Base-by-base conservation (phyloP, 1,140 invertebrate genomes). In the Nylanderia fulva region DNA sequence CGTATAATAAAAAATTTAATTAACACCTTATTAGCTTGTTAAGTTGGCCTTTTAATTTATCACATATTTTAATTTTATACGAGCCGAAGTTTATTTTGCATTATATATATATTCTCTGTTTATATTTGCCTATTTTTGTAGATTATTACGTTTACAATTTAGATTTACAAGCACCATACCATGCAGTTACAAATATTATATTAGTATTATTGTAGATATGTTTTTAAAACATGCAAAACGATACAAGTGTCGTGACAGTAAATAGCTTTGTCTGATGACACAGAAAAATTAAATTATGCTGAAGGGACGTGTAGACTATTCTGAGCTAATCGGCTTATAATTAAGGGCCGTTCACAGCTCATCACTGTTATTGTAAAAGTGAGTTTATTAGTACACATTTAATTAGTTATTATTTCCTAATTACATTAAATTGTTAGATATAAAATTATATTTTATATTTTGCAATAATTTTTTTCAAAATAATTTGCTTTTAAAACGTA, bases 401-500 rank as follows among this genome's bases (percentile, higher is more conserved):
- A 33, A 33, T 77, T 9, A 33, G 6, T 29, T 39, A 45, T 18
- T 5, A n/a, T 21, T 3, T 29, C 11, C 36, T 39, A 29, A 71
- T 42, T 71, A 21, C 13, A 33, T 33, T 42, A 4, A 33, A 58
- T 71, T 80, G 33, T 42, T 64, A 56, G 1, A 33, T 1, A 39
- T 52, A 58, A 69, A 66, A 79, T 0, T 13, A 21, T 0, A 33
- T 54, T 27, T n/a, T n/a, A 9, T 29, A 15, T 15, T n/a, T n/a
- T 45, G 13, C 13, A 42, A 29, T 21, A 15, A 69, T 18, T 6
- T 29, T 80, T 39, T 24, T 11, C 0, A 9, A 66, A 33, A 33
- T 15, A 80, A 52, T 24, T 48, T 8, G 21, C 0, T 52, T 69
- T 80, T 18, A 39, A 15, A 64, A 91, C 93, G 93, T 96, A 99